phyloP scores from a whole-genome alignment of 2,888 invertebrate species.

The Lysandra bellargus region DNA sequence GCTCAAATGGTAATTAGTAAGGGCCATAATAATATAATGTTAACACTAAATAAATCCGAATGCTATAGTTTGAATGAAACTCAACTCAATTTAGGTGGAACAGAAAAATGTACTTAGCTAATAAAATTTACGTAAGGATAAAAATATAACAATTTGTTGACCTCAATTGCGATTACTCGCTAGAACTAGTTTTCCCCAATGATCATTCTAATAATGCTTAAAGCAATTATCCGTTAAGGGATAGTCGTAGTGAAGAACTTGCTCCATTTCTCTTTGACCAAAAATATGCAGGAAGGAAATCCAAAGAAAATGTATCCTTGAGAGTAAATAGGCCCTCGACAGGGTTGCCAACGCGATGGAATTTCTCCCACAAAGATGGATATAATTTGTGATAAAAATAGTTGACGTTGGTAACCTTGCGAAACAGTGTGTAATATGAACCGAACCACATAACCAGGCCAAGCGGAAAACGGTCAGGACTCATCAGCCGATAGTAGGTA shows the following conservation, averaged over 20 bases:
- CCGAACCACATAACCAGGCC: not conserved
- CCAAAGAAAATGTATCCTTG: constrained; percentile 5
- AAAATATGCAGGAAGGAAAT: constrained; percentile 16
- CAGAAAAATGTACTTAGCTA: too few relatives aligned
- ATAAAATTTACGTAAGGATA: too few relatives aligned
- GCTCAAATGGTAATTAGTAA: too few relatives aligned
- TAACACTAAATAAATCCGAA: too few relatives aligned
- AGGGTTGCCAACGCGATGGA: not conserved
- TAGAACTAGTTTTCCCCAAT: constrained; percentile 19
- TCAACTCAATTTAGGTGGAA: too few relatives aligned
- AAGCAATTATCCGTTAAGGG: constrained; percentile 17
- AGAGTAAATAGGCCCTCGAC: not conserved
- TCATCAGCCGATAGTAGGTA: not conserved
- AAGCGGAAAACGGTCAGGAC: not conserved
- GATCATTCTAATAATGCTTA: constrained; percentile 6
- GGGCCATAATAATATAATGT: too few relatives aligned
- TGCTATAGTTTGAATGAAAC: too few relatives aligned
- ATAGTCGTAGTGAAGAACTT: not conserved
- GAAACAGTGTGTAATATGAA: not conserved
- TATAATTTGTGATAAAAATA: not conserved
- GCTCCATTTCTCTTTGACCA: not conserved
- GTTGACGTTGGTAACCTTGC: not conserved
- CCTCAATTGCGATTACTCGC: constrained; percentile 10
- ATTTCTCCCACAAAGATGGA: not conserved
- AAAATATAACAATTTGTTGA: not conserved